Base-by-base conservation (phyloP, 2,113 vertebrate species). In the Megaleporinus macrocephalus region DNA sequence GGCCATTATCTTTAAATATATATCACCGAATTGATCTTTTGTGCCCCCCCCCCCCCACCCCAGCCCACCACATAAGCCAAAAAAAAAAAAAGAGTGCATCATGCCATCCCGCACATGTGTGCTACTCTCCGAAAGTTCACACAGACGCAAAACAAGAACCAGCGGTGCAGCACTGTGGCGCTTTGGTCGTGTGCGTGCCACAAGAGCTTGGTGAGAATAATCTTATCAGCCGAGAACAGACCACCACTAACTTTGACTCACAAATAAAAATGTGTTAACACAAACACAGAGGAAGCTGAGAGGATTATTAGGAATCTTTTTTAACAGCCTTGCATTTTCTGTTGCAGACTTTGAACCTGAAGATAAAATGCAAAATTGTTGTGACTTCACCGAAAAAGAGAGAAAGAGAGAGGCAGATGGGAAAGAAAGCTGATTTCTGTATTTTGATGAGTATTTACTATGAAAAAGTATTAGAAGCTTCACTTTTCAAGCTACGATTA, bases 211-310 rank as follows among this genome's bases (percentile, higher is more conserved):
- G 76, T 68, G 24, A 65, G 27, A 78, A 66, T 76, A 73, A 59
- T 72, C n/a, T 78, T 70, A 71, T 76, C 76, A 74, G 79, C 59
- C 26, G 30, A 68, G 27, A 65, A 78, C 63, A 82, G 61, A 72
- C 74, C 79, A 66, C 47, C 63, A 79, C 47, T 36, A 79, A 78
- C 29, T 70, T 47, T 18, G 44, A 63, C 74, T 71, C 57, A 71
- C 69, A 78, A 73, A 65, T 20, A 78, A 82, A 53, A 68, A 78
- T 33, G 15, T 51, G 41, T n/a, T 61, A 77, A 73, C 14, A 26
- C 26, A 65, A 73, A 47, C 26, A 36, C 26, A 27, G 1, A 33
- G 33, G 73, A 49, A 74, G 20, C 12, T 11, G 3, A 84, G 41
- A 62, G 20, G 3, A 24, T 71, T 63, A 72, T 73, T 20, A 69